A percentile compares a stretch with the other conserved stretches of the same genome.
These are phyloP conservation scores for Lophotis ruficrista DNA, from an alignment of 2,113 vertebrate species.

Conservation along the genomic window DNA sequence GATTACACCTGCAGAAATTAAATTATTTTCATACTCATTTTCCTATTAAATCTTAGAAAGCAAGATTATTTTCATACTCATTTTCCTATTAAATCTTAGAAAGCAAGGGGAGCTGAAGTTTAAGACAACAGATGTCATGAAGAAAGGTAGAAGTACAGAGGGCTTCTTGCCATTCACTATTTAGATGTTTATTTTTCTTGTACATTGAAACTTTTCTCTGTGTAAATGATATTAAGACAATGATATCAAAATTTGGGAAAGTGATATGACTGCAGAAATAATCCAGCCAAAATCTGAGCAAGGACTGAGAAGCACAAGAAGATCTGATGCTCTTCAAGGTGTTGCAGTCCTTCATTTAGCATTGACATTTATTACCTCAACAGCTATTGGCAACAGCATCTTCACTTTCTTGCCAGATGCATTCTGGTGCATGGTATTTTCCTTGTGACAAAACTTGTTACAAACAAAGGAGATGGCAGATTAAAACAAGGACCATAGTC, in stretches of 20 bases:
- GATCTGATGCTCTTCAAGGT: not conserved
- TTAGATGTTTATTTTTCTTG: not conserved
- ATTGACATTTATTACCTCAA: slow-evolving; percentile 8
- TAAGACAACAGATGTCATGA: not conserved
- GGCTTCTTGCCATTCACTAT: not conserved
- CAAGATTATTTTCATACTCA: not conserved
- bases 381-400: not conserved
- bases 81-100: not conserved
- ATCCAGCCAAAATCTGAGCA: not conserved
- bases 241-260: not conserved
- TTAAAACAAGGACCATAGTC: not conserved
- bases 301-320: not conserved
- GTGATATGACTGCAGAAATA: not conserved
- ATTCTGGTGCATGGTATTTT: not conserved
- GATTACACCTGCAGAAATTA: not conserved
- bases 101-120: not conserved
- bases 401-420: not conserved
- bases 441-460: not conserved
- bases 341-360: not conserved
- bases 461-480: not conserved
- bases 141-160: not conserved
- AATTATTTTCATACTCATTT: not conserved
- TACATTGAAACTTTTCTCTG: not conserved
- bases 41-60: not conserved
- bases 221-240: not conserved